Evolutionary conservation across 2,113 vertebrate species (phyloP), one percentile per base, ranked within the genome.

Genomic region (Triplophysa tibetana): DNA sequence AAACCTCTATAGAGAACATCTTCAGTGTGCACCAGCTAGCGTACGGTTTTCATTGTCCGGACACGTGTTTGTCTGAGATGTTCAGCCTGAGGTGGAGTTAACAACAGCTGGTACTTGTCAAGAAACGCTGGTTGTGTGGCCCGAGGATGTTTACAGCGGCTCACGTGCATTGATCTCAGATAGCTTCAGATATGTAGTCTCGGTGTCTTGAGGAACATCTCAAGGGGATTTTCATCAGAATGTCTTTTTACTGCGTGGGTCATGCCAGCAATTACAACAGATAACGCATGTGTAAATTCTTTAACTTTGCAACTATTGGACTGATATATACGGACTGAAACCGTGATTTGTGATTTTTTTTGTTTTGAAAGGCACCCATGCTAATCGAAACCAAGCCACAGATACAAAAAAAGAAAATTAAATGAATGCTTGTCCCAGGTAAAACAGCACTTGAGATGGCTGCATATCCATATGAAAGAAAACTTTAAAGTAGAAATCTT

Each of bases 21-120:
- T 68, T 69, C 60, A 58, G 62, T 70, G 68, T 48, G 58, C 10
- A 62, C 70, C 33, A 17, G 29, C 14, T 81, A 48, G 60, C 19
- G 19, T 16, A 75, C 24, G 43, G 17, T 70, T 81, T 69, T 70
- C 76, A 76, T 76, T 81, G 72, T 23, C 52, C 29, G 41, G 50
- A 50, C 52, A 61, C 2, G 65, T 48, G 56, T 68, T 75, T 69
- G 21, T 50, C 23, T 48, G 60, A 61, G 23, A 38, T 54, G 38
- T 73, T 12, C 38, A 8, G 48, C 29, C 66, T 11, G 48, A 50
- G 50, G 14, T 52, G 1, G 50, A 16, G 48, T 50, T 50, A 13
- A 50, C 16, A 8, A 61, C 70, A 80, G 66, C 73, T 81, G 80
- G 43, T 9, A n/a, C 65, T 26, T 52, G 72, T 70, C 50, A 62